Percentiles rank a stretch among this genome's conserved stretches.
Conservation (phyloP, 2,797 vertebrate species). For the Cyprinella venusta region DNA sequence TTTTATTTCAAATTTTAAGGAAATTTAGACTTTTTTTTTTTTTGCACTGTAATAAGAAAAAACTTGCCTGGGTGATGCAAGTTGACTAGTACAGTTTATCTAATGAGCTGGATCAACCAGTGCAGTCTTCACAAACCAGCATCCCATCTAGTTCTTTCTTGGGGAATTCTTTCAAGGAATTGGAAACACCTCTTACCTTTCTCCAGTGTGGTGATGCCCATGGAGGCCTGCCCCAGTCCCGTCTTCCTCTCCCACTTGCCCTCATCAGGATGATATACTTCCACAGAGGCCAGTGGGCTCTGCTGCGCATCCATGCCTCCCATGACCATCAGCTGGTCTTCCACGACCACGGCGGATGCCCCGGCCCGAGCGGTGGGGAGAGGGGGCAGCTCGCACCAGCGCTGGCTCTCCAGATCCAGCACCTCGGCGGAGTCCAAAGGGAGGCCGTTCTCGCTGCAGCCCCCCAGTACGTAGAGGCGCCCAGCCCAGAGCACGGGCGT, state of each 20-base stretch:
- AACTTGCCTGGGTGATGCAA: not conserved
- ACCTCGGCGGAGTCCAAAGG: conserved; percentile 87
- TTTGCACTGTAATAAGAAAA: not conserved
- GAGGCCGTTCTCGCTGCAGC: conserved; percentile 86
- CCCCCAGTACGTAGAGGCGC: conserved; percentile 92
- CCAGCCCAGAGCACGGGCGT: conserved; percentile 84
- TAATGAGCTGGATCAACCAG: not conserved
- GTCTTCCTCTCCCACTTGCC: conserved; percentile 93
- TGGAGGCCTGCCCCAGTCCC: conserved; percentile 90
- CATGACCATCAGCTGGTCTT: conserved; percentile 89
- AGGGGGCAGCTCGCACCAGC: conserved; percentile 85
- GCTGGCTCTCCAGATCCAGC: conserved; percentile 86
- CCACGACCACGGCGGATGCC: conserved; percentile 82
- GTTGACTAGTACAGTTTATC: not conserved
- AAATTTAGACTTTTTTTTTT: not conserved
- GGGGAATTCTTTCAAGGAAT: not conserved
- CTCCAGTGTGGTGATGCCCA: conserved; percentile 91
- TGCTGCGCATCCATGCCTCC: conserved; percentile 93
- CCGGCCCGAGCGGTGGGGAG: conserved; percentile 88
- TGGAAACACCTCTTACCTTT: conserved; percentile 82
- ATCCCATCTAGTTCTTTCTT: not conserved
- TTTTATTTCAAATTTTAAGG: not conserved
- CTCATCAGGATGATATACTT: conserved; percentile 90
- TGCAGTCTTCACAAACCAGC: not conserved
- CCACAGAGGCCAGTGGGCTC: conserved; percentile 90